These are phyloP conservation scores for Petrophora chlorosata DNA, from an alignment of 2,888 invertebrate genomes.

Conservation along the genomic window DNA sequence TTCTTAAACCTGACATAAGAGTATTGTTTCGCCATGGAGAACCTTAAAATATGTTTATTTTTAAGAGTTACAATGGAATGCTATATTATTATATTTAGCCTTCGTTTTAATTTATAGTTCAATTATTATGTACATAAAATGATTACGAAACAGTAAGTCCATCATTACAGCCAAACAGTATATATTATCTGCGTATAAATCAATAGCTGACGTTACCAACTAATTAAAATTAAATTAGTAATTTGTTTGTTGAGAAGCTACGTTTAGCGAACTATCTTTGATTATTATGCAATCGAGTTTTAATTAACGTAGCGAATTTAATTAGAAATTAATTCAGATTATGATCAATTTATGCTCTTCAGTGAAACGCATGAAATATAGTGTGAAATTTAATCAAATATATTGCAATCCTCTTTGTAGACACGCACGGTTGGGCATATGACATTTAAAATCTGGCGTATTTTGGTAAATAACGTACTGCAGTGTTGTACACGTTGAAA, in stretches of 20 bases:
- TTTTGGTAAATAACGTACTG: too few species aligned
- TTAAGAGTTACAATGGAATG: background rate
- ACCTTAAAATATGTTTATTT: too few species aligned
- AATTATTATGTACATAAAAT: slow-evolving; percentile 12
- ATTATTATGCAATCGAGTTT: slow-evolving; percentile 26
- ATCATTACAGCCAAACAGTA: slow-evolving; percentile 11
- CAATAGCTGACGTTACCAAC: slow-evolving; percentile 18
- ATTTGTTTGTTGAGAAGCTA: slow-evolving; percentile 25
- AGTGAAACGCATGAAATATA: too few species aligned
- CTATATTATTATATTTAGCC: background rate
- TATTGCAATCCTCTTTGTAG: too few species aligned
- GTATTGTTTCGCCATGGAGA: too few species aligned
- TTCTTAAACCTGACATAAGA: too few species aligned
- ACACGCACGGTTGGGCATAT: too few species aligned
- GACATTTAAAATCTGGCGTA: too few species aligned
- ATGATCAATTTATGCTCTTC: slow-evolving; percentile 22
- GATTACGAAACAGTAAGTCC: slow-evolving; percentile 19
- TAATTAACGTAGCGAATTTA: slow-evolving; percentile 33
- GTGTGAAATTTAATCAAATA: too few species aligned
- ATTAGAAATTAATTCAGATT: slow-evolving; percentile 29
- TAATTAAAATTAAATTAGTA: slow-evolving; percentile 27
- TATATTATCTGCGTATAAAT: slow-evolving; percentile 25
- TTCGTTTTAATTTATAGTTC: slow-evolving; percentile 13
- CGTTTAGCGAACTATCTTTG: slow-evolving; percentile 20
- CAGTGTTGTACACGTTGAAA: too few species aligned